A percentile compares a stretch with the other conserved stretches of the same genome.
These are phyloP conservation scores for Isotomurus palustris DNA, from an alignment of 2,888 invertebrate species.

Conservation along the genomic window DNA sequence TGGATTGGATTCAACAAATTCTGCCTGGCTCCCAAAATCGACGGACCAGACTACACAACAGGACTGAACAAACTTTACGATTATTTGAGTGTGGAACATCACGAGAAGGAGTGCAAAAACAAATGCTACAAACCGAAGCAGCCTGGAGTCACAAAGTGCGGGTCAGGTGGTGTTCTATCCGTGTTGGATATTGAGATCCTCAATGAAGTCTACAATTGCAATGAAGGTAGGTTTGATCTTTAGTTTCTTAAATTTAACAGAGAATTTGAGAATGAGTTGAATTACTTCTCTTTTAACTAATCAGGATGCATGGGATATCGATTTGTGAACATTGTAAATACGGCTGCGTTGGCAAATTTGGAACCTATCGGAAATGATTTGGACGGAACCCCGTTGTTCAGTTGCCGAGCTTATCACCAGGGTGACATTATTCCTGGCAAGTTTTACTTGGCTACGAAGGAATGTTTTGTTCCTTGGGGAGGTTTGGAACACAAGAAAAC, in stretches of 20 bases:
- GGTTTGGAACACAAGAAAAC: slow-evolving; percentile 17
- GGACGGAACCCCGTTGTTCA: not conserved
- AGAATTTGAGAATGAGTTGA: no score
- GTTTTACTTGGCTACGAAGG: slow-evolving; percentile 11
- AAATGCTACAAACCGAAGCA: not conserved
- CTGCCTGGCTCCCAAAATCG: not conserved
- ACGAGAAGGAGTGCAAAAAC: not conserved
- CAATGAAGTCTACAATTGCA: not conserved
- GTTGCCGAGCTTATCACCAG: slow-evolving; percentile 22
- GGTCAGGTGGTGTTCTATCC: not conserved
- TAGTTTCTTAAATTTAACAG: no score
- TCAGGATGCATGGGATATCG: not conserved
- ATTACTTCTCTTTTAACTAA: no score
- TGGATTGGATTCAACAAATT: slow-evolving; percentile 1
- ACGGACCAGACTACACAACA: not conserved
- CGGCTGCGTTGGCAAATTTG: not conserved
- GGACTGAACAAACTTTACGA: not conserved
- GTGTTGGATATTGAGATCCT: not conserved
- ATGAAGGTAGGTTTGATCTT: not conserved
- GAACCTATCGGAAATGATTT: not conserved
- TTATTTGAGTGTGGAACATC: not conserved
- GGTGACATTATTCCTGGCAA: slow-evolving; percentile 34
- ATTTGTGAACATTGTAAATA: not conserved
- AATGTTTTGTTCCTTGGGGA: slow-evolving; percentile 19
- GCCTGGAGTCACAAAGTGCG: not conserved